These are phyloP conservation scores for Pharmacophagus antenor DNA, from an alignment of 2,888 invertebrate genomes.

Conservation along the genomic window DNA sequence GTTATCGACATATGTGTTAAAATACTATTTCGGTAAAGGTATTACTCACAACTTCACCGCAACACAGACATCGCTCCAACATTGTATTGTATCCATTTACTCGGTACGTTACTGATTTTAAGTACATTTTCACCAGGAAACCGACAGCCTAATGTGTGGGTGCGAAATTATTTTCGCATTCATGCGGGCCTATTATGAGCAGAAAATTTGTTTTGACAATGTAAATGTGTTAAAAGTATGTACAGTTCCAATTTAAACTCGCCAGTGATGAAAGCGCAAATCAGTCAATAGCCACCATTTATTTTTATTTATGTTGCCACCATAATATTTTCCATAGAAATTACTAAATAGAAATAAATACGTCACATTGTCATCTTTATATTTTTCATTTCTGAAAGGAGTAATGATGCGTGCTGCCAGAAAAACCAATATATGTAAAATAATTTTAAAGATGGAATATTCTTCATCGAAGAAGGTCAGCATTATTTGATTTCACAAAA, in stretches of 20 bases:
- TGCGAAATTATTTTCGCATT: constrained; percentile 14
- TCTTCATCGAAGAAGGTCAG: too few species aligned
- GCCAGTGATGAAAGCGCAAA: neutral
- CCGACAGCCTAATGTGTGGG: neutral
- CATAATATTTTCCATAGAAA: neutral
- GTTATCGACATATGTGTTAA: neutral
- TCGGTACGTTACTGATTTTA: constrained; percentile 8
- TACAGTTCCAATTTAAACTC: neutral
- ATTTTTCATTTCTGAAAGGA: neutral
- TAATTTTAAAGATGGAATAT: neutral
- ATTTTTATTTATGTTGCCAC: neutral
- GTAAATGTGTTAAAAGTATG: neutral
- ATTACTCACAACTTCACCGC: constrained; percentile 1
- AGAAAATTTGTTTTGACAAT: constrained; percentile 1
- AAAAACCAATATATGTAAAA: neutral
- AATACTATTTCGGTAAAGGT: neutral
- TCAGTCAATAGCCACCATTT: neutral
- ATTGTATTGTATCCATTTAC: constrained; percentile 10
- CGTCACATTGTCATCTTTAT: neutral
- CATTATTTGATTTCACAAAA: too few species aligned
- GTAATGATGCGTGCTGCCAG: neutral
- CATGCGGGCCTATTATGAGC: constrained; percentile 8
- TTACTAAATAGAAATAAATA: neutral
- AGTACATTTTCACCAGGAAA: constrained; percentile 16
- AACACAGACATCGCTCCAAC: constrained; percentile 6